A percentile compares a stretch with the other conserved stretches of the same genome.
Conservation (phyloP, 2,113 vertebrate genomes). For the Spea bombifrons region DNA sequence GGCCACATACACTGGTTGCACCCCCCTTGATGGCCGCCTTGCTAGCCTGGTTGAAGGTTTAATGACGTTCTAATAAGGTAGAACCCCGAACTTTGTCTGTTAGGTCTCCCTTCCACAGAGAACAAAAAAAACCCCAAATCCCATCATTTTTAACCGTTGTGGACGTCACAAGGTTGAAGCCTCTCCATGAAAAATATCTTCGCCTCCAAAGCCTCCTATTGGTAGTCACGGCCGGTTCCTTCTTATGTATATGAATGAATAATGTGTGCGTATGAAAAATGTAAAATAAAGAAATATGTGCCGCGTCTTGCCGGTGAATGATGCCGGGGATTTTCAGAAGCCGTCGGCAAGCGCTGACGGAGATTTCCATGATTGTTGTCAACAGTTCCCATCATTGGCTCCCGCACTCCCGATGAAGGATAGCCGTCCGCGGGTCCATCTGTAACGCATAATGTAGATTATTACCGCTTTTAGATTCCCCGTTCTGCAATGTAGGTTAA, state of each 20-base stretch:
- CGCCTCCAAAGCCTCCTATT: neutral
- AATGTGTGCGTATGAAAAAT: slow-evolving; percentile 3
- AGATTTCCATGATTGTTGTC: neutral
- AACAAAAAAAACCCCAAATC: neutral
- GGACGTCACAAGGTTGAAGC: neutral
- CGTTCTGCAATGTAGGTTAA: neutral
- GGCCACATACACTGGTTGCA: too few species aligned
- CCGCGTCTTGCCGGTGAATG: neutral
- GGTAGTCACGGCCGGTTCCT: neutral
- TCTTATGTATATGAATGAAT: slow-evolving; percentile 12
- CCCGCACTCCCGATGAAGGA: neutral
- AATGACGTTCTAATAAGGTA: too few species aligned
- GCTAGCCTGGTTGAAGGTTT: too few species aligned
- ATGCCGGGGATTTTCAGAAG: neutral
- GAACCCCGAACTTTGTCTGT: too few species aligned
- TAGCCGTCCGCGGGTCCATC: neutral
- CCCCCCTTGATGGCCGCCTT: too few species aligned
- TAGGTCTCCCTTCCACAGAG: neutral
- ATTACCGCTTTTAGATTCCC: neutral
- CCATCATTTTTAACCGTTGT: neutral
- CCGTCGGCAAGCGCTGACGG: neutral
- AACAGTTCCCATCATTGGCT: neutral
- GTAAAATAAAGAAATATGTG: neutral
- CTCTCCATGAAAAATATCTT: neutral
- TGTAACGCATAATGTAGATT: slow-evolving; percentile 27